phyloP scores from a whole-genome alignment of 2,888 invertebrate species.

The Selenia dentaria region DNA sequence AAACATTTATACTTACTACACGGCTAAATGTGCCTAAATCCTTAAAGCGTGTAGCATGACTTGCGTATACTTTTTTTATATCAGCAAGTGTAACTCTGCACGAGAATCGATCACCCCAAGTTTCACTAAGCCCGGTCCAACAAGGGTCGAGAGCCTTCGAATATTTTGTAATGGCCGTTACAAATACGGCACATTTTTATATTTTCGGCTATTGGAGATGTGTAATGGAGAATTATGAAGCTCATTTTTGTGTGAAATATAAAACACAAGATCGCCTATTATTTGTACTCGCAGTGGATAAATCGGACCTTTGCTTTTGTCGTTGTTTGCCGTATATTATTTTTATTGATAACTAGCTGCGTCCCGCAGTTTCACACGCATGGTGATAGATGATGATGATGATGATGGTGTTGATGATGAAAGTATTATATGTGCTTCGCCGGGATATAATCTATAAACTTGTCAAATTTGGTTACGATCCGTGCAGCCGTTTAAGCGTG shows the following conservation, averaged over 20 bases:
- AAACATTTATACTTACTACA: no score
- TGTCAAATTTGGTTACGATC: no score
- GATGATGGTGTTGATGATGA: no score
- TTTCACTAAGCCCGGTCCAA: slow-evolving; percentile 59
- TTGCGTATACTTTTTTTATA: slow-evolving; percentile 35
- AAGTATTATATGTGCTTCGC: no score
- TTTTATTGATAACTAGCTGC: no score
- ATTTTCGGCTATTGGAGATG: slow-evolving; percentile 45
- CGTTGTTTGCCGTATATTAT: no score
- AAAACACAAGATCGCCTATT: slow-evolving; percentile 20
- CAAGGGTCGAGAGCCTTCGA: slow-evolving; percentile 62
- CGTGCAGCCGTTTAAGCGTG: no score
- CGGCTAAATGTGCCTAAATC: no score
- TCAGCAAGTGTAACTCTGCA: slow-evolving; percentile 44
- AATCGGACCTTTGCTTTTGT: slow-evolving; percentile 9
- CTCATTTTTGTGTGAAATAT: slow-evolving; percentile 35
- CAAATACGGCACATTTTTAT: slow-evolving; percentile 56
- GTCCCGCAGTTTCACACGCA: no score
- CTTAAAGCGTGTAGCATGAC: no score
- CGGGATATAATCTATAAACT: no score
- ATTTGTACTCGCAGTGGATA: slow-evolving; percentile 17
- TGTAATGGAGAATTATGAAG: slow-evolving; percentile 46
- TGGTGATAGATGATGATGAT: no score
- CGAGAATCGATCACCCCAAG: slow-evolving; percentile 61
- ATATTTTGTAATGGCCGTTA: slow-evolving; percentile 59